Conservation (phyloP, 1,140 invertebrate genomes). For the Caenorhabditis brenneri region DNA sequence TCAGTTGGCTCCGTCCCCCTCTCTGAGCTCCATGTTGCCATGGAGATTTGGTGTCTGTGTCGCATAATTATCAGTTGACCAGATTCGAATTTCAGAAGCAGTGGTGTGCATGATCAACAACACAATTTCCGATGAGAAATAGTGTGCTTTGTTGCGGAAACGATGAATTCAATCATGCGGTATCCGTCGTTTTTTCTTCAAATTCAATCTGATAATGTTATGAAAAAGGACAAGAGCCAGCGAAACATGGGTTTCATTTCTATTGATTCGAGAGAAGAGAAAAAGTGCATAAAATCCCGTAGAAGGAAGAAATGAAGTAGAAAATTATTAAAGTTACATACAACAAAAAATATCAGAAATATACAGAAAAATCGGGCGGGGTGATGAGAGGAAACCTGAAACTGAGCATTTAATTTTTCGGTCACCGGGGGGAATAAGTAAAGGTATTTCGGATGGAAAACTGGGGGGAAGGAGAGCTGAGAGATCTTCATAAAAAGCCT, state of each 20-base stretch:
- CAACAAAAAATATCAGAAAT: background rate
- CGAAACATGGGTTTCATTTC: background rate
- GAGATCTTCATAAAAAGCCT: conserved; percentile 20
- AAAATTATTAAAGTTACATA: conserved; percentile 12
- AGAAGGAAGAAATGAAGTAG: background rate
- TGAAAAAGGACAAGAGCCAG: background rate
- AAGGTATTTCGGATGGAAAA: background rate
- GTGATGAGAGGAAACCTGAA: conserved; percentile 32
- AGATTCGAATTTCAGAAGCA: background rate
- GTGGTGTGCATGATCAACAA: background rate
- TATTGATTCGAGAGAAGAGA: background rate
- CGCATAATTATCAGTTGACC: conserved; percentile 16
- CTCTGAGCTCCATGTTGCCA: background rate
- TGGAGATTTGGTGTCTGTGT: background rate
- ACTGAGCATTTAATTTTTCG: conserved; percentile 29
- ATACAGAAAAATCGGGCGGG: background rate
- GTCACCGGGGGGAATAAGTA: conserved; percentile 9
- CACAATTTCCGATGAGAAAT: background rate
- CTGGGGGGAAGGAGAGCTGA: background rate
- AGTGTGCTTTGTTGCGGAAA: background rate
- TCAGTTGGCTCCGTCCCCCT: background rate
- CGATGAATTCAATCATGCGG: background rate
- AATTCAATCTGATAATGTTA: background rate
- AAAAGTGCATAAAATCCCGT: conserved; percentile 16
- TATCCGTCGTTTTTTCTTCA: background rate